phyloP scores from a whole-genome alignment of 1,140 invertebrate species.

The Aricia agestis region DNA sequence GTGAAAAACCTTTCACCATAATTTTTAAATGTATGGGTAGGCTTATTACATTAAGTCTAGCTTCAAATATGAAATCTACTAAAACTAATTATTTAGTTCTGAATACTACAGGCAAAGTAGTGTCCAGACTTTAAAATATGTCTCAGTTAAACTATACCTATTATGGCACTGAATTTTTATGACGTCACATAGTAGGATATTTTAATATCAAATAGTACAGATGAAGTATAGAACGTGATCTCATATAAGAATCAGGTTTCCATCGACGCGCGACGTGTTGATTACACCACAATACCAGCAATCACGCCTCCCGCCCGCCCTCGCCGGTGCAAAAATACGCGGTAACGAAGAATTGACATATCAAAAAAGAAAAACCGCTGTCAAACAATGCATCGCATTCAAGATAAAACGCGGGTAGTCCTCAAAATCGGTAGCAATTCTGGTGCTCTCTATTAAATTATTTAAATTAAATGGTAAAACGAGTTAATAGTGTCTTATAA shows the following conservation, averaged over 20 bases:
- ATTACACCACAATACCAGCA: not conserved
- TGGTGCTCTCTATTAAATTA: too few species aligned
- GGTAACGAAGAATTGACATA: not conserved
- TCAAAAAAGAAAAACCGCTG: not conserved
- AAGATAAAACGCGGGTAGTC: too few species aligned
- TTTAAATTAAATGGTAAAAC: too few species aligned
- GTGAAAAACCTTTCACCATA: too few species aligned
- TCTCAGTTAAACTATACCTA: not conserved
- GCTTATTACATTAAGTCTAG: not conserved
- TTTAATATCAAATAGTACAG: not conserved
- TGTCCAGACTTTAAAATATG: too few species aligned
- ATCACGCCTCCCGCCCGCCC: slow-evolving; percentile 1
- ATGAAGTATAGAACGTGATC: slow-evolving; percentile 13
- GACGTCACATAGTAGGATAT: not conserved
- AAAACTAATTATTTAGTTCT: too few species aligned
- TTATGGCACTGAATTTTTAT: not conserved
- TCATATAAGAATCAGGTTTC: not conserved
- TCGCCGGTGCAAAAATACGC: not conserved
- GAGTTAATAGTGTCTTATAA: too few species aligned
- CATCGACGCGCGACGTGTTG: not conserved
- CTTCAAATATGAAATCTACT: not conserved
- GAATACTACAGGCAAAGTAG: too few species aligned
- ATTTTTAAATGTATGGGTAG: too few species aligned
- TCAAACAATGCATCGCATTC: too few species aligned
- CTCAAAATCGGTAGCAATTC: too few species aligned